phyloP scores from a whole-genome alignment of 2,113 vertebrate genomes.

The Gasterosteus aculeatus region DNA sequence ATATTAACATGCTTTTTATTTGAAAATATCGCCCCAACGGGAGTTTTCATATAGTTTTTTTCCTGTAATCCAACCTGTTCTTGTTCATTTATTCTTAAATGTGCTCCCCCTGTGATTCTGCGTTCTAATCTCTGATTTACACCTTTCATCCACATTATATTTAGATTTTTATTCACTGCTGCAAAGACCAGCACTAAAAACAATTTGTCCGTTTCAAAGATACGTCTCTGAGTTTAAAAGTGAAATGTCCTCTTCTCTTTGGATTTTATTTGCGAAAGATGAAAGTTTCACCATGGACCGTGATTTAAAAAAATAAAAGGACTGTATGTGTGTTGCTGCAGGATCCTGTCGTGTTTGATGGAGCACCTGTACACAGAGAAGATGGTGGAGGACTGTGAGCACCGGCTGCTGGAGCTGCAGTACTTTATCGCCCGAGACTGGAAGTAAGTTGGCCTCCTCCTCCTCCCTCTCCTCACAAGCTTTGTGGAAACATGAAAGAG shows the following conservation, averaged over 20 bases:
- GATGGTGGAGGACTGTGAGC: conserved; percentile 96
- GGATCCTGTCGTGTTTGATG: conserved; percentile 98
- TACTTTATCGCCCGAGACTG: conserved; percentile 97
- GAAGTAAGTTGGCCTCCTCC: conserved; percentile 86
- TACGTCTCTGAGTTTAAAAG: not conserved
- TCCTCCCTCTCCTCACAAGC: not conserved
- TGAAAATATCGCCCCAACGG: no score
- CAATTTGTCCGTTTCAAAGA: not conserved
- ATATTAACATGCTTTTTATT: no score
- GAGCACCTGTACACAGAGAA: conserved; percentile 97
- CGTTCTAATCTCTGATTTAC: not conserved
- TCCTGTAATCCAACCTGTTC: no score
- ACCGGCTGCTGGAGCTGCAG: conserved; percentile 91
- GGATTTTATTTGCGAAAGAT: not conserved
- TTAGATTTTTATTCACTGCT: not conserved
- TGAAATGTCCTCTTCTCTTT: not conserved
- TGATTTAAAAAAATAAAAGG: not conserved
- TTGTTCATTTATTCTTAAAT: no score
- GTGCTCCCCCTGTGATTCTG: not conserved
- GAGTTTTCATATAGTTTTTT: no score
- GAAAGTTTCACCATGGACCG: not conserved
- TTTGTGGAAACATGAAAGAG: not conserved
- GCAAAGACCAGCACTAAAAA: not conserved
- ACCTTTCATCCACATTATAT: not conserved
- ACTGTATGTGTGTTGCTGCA: conserved; percentile 46